Percentiles rank a stretch among this genome's conserved stretches.
Evolutionary conservation across 2,797 vertebrate species (phyloP).

Genomic region (Atherinosoma microstoma): DNA sequence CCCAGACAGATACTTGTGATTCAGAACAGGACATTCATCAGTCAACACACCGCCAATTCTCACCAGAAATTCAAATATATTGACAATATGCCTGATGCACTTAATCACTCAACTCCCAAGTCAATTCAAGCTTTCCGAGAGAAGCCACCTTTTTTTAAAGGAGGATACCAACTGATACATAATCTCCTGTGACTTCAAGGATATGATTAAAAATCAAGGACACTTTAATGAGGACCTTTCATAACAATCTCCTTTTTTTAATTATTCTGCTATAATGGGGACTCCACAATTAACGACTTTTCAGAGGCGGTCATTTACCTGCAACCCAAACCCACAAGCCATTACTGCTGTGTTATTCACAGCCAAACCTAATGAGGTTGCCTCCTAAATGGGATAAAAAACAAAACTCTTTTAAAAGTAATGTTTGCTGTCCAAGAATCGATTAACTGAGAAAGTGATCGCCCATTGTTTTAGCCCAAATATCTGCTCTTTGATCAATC

Average conservation of each 20-base stretch:
- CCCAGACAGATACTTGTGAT: slow-evolving; percentile 49
- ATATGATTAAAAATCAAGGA: slow-evolving; percentile 34
- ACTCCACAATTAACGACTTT: slow-evolving; percentile 42
- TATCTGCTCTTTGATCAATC: slow-evolving; percentile 15
- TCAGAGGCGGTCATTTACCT: slow-evolving; percentile 51
- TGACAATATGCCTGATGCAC: slow-evolving; percentile 28
- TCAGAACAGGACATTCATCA: slow-evolving; percentile 43
- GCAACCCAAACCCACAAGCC: slow-evolving; percentile 48
- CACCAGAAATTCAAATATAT: slow-evolving; percentile 44
- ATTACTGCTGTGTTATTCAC: slow-evolving; percentile 42
- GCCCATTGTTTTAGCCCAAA: neutral
- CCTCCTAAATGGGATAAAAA: slow-evolving; percentile 43
- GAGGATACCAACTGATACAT: slow-evolving; percentile 7
- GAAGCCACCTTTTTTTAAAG: slow-evolving; percentile 16
- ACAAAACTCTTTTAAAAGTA: slow-evolving; percentile 12
- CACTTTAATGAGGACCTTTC: slow-evolving; percentile 36
- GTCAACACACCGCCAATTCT: slow-evolving; percentile 28
- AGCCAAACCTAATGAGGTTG: slow-evolving; percentile 43
- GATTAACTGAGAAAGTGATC: neutral
- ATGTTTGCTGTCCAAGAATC: slow-evolving; percentile 8
- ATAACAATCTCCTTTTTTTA: slow-evolving; percentile 33
- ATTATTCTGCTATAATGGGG: slow-evolving; percentile 48
- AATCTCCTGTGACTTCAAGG: slow-evolving; percentile 19
- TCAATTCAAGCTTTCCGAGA: slow-evolving; percentile 20
- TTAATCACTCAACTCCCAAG: slow-evolving; percentile 39